These are phyloP conservation scores for Panagrolaimus sp. DNA, from an alignment of 1,140 invertebrate genomes.

Conservation along the genomic window DNA sequence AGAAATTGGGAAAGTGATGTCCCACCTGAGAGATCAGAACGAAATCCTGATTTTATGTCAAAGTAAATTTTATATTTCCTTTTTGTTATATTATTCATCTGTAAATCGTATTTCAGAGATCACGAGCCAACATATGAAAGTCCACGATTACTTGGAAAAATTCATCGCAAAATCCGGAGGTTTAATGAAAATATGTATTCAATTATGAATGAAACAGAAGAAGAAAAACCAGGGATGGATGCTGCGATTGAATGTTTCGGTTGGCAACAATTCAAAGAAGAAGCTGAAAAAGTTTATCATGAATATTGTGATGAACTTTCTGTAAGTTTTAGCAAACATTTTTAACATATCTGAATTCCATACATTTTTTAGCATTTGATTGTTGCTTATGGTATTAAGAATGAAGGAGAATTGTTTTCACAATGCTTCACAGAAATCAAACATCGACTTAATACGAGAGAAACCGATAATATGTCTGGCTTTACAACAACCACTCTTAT, in stretches of 20 bases:
- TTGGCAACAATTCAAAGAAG: background rate
- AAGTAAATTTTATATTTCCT: background rate
- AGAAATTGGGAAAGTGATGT: background rate
- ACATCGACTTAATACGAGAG: constrained; percentile 23
- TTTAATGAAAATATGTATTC: constrained; percentile 17
- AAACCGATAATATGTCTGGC: background rate
- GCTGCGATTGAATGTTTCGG: constrained; percentile 28
- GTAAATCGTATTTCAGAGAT: no score
- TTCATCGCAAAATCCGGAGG: constrained; percentile 40
- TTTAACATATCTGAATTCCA: no score
- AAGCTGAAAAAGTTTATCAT: background rate
- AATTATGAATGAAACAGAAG: constrained; percentile 31
- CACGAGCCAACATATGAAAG: background rate
- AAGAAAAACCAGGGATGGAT: constrained; percentile 33
- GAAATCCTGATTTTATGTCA: background rate
- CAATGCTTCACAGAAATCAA: constrained; percentile 27
- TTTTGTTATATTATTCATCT: no score
- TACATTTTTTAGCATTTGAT: background rate
- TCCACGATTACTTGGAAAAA: background rate
- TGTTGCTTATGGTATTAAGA: background rate
- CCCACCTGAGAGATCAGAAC: background rate
- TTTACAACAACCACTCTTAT: constrained; percentile 27
- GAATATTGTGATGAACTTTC: background rate
- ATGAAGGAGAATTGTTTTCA: constrained; percentile 6
- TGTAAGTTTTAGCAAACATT: no score